Evolutionary conservation across 1,140 invertebrate genomes (phyloP).

Genomic region (Leptinotarsa lineolata): DNA sequence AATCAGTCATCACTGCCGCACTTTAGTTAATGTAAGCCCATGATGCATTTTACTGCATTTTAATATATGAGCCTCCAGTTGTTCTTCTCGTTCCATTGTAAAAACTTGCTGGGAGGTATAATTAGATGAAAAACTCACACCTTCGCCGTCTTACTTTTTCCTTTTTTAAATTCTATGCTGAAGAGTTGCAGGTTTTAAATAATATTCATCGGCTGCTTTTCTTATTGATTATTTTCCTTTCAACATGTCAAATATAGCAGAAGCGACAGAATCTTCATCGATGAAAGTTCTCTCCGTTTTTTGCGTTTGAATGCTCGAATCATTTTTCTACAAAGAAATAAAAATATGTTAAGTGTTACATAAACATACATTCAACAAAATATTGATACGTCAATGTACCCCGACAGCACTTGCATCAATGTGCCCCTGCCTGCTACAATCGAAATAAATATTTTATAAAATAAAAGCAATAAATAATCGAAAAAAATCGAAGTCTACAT

Average conservation of each 20-base stretch:
- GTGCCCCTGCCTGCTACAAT: neutral
- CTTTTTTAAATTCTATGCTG: neutral
- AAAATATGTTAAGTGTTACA: neutral
- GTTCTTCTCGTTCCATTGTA: neutral
- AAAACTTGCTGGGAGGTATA: no score
- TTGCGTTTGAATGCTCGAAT: neutral
- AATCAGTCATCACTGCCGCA: no score
- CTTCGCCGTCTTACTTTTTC: no score
- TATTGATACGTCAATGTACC: neutral
- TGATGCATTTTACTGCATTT: conserved; percentile 2
- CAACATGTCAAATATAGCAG: neutral
- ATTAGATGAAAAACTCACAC: no score
- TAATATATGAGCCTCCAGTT: neutral
- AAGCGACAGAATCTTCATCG: neutral
- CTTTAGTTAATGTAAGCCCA: neutral
- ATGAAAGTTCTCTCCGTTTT: neutral
- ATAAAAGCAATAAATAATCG: no score
- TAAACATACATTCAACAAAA: neutral
- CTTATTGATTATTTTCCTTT: conserved; percentile 1
- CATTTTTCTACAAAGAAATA: neutral
- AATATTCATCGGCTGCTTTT: neutral
- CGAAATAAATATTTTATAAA: no score
- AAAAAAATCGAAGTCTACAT: no score
- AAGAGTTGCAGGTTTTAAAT: conserved; percentile 1
- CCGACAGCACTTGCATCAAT: neutral